A percentile compares a stretch with the other conserved stretches of the same genome.
These are phyloP conservation scores for Hafferia zeledoni DNA, from an alignment of 2,797 vertebrate genomes.

Conservation along the genomic window DNA sequence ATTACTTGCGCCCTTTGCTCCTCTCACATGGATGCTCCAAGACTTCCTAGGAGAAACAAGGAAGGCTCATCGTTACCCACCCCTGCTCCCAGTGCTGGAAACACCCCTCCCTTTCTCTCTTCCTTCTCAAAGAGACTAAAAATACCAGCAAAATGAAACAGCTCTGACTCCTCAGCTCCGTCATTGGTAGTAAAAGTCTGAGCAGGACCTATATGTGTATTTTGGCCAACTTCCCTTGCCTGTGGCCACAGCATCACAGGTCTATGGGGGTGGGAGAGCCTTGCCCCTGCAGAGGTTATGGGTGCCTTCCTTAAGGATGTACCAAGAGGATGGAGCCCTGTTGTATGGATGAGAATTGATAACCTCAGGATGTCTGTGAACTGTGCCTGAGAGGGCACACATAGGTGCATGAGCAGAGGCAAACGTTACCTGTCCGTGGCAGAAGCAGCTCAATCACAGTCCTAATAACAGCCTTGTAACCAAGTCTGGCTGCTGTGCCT, in stretches of 20 bases:
- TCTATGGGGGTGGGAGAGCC: accelerated
- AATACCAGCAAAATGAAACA: background rate
- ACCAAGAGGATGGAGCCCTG: background rate
- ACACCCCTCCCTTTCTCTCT: background rate
- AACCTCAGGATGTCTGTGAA: background rate
- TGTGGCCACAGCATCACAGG: accelerated
- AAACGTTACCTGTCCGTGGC: background rate
- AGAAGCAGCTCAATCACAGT: background rate
- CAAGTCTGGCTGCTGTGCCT: background rate
- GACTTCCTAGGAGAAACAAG: background rate
- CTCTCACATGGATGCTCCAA: background rate
- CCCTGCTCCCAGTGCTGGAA: background rate
- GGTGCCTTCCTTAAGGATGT: background rate
- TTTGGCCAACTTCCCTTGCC: background rate
- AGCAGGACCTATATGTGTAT: background rate
- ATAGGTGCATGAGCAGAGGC: accelerated
- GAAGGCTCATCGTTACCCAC: background rate
- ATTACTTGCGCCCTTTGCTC: background rate
- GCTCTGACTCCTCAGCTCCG: background rate
- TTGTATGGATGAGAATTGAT: background rate
- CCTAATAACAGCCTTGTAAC: background rate
- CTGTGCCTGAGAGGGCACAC: accelerated
- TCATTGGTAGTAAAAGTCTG: background rate
- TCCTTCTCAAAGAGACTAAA: background rate
- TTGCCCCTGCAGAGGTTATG: background rate